A percentile compares a stretch with the other conserved stretches of the same genome.
phyloP scores from a whole-genome alignment of 1,140 invertebrate genomes.

The Aphelinus certus region DNA sequence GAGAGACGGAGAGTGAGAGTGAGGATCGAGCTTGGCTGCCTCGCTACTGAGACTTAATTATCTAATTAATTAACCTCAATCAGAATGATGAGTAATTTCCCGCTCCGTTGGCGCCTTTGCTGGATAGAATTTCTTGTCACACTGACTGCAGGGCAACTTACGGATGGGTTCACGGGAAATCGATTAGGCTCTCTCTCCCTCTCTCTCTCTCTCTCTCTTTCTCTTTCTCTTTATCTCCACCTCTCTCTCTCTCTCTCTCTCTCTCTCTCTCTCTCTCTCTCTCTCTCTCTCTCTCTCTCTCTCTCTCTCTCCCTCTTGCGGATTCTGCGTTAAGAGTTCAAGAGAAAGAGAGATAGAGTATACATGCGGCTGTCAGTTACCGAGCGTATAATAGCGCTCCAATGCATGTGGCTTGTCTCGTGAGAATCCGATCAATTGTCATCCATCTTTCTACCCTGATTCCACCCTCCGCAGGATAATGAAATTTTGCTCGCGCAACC shows the following conservation, averaged over 20 bases:
- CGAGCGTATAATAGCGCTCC: not conserved
- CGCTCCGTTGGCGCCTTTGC: constrained; percentile 65
- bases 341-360: not conserved
- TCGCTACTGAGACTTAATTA: constrained; percentile 62
- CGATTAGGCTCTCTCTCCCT: constrained; percentile 54
- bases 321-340: constrained; percentile 7
- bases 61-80: constrained; percentile 69
- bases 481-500: constrained; percentile 39
- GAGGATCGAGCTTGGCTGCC: constrained; percentile 32
- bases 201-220: constrained; percentile 46
- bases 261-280: constrained; percentile 35
- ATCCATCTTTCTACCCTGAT: constrained; percentile 27
- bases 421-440: constrained; percentile 35
- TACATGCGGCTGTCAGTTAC: not conserved
- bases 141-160: constrained; percentile 62
- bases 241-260: constrained; percentile 39
- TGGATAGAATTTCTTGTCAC: constrained; percentile 64
- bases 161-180: constrained; percentile 65
- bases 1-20: constrained; percentile 10
- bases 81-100: constrained; percentile 68
- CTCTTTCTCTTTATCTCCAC: constrained; percentile 16
- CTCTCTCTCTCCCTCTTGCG: not conserved
- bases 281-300: constrained; percentile 1
- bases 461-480: constrained; percentile 30
- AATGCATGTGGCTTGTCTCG: constrained; percentile 5